Base-by-base conservation (phyloP, 2,797 vertebrate species). In the Micromesistius poutassou region DNA sequence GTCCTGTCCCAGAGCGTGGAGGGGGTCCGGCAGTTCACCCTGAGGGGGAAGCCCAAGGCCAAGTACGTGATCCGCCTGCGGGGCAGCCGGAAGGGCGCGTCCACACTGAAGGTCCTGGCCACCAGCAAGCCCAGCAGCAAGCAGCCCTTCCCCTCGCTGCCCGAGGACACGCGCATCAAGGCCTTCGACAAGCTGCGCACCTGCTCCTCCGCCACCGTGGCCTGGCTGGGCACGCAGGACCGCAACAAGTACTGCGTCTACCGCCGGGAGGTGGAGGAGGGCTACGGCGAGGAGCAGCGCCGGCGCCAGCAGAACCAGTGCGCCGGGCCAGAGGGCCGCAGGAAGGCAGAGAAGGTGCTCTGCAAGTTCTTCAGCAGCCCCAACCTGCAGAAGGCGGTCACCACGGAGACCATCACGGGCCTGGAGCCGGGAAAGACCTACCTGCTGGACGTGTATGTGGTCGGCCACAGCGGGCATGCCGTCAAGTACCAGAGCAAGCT, bases 401-500 rank as follows among this genome's bases (percentile, higher is more conserved):
- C 98, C 79, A 98, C 98, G 83, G 98, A 99, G 91, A 98, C 96
- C 87, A 94, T 99, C 87, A 91, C 89, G 9, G 96, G 96, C 74
- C 95, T 99, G 79, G 95, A 97, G 90, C 93, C 96, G 0, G 97
- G 97, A 79, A 98, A 94, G 89, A 96, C 96, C 80, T 99, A 99
- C 92, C 93, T 99, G 91, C 95, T 99, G 91, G 98, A 99, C 80
- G 97, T 99, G 89, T 99, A 99, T 0, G 97, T 96, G 84, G 95
- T 99, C 83, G 97, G 96, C 84, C 97, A 98, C 0, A 95, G 96
- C 0, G 96, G 98, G 2, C 97, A 99, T 89, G 97, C 98, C 0
- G 97, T 98, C 84, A 98, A 96, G 92, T 99, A 99, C 90, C 97
- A 98, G 95, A 97, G 96, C 93, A 99, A 99, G 95, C 87, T 99